Conservation (phyloP, 1,140 invertebrate genomes). For the Chrysoperla carnea region DNA sequence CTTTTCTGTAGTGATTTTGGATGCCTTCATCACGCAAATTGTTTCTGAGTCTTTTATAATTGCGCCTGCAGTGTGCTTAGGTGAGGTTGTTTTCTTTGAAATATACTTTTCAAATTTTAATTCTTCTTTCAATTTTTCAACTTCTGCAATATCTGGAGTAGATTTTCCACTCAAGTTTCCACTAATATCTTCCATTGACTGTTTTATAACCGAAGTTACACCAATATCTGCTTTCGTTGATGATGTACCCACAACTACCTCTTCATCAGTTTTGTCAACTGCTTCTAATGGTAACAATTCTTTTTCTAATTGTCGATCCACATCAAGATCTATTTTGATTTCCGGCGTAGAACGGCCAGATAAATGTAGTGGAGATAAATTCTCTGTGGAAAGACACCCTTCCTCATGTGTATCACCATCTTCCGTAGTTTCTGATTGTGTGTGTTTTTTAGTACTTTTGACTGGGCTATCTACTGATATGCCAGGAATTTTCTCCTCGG, state of each 20-base stretch:
- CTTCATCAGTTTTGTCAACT: background rate
- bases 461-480: background rate
- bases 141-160: constrained; percentile 16
- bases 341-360: background rate
- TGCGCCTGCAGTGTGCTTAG: constrained; percentile 13
- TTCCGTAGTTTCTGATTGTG: too few relatives aligned
- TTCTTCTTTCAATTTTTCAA: constrained; percentile 10
- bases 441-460: background rate
- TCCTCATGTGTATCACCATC: background rate
- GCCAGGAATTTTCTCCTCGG: background rate
- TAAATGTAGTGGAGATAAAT: background rate
- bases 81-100: constrained; percentile 27
- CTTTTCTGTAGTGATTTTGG: too few relatives aligned
- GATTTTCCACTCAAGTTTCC: constrained; percentile 13
- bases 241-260: background rate
- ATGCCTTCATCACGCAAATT: too few relatives aligned
- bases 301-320: background rate
- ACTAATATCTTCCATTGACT: constrained; percentile 6
- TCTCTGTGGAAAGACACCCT: background rate
- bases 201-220: background rate
- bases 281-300: background rate
- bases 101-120: constrained; percentile 13
- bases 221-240: background rate
- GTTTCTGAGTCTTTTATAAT: constrained; percentile 12
- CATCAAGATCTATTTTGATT: background rate